Base-by-base conservation (phyloP, 2,797 vertebrate species). In the Helostoma temminkii region DNA sequence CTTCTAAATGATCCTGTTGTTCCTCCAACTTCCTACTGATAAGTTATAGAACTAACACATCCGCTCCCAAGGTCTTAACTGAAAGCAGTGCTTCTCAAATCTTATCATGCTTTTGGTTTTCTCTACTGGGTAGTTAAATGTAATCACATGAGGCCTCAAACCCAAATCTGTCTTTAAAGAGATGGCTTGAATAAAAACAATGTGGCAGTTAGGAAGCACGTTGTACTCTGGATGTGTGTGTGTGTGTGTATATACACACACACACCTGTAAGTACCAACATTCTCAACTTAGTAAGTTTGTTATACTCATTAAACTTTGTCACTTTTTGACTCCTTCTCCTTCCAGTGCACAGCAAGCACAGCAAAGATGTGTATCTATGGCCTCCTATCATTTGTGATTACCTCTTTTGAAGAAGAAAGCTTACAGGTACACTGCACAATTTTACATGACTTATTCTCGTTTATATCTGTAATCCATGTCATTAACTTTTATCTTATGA, bases 351-450 rank as follows among this genome's bases (percentile, higher is more conserved):
- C 96, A 55, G 96, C 95, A 52, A 99, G 96, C 86, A 99, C 98
- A 0, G 96, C 97, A 0, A 97, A 96, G 81, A 95, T 99, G 96
- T 99, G 97, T 36, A 78, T 98, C 78, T 98, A 99, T 0, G 96
- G 97, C 9, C 96, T 99, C n/a, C 94, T 99, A 3, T 99, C 97
- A 4, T 98, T 99, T 49, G 95, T 96, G 30, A 89, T 99, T 62
- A 98, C 96, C 0, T 97, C 97, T 0, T 93, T 99, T 89, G 98
- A 99, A 76, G 94, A 97, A 53, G 96, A 99, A 71, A 96, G 96
- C 85, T 95, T 98, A 47, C 97, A 99, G 95, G 98, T 99, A 76
- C 60, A 49, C n/a, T 4, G 11, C 4, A 36, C 11, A 3, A 49
- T 49, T 56, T 50, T 6, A 46, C 11, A 24, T 14, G 3, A 22